These are phyloP conservation scores for Leptocoma aspasia DNA, from an alignment of 2,113 vertebrate genomes.

Conservation along the genomic window DNA sequence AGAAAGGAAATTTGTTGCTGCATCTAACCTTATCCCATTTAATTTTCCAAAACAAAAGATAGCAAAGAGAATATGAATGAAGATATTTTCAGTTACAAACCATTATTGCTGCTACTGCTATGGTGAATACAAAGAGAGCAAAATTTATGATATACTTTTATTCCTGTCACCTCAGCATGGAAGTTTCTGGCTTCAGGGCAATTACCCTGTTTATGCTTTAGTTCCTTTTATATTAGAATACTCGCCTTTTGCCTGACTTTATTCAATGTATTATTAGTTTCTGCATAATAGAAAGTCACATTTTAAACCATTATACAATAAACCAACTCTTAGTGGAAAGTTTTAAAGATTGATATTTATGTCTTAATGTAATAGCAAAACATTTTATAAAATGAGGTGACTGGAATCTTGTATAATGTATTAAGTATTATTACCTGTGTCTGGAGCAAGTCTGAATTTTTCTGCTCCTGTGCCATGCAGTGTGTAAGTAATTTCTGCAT, in stretches of 20 bases:
- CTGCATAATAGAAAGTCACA: background rate
- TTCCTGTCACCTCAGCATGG: background rate
- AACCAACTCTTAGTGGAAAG: background rate
- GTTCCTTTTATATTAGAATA: background rate
- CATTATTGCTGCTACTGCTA: background rate
- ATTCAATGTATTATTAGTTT: background rate
- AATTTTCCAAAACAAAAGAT: background rate
- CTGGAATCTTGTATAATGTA: background rate
- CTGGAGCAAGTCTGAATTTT: constrained; percentile 85
- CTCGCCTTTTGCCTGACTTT: background rate
- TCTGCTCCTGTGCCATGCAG: constrained; percentile 86
- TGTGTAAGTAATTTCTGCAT: constrained; percentile 89
- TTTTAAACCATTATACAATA: background rate
- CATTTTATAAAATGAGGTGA: background rate
- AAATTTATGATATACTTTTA: background rate
- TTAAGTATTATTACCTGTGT: constrained; percentile 81
- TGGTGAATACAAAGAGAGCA: background rate
- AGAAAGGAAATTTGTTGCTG: background rate
- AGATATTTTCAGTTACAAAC: background rate
- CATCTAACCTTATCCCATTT: background rate
- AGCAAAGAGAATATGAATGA: background rate
- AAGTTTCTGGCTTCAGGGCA: background rate
- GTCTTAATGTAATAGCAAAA: background rate
- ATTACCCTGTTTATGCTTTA: background rate
- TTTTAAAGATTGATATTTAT: background rate